Evolutionary conservation across 2,888 invertebrate species (phyloP), one percentile per base, ranked within the genome.

Genomic region (Silvanus unidentatus): DNA sequence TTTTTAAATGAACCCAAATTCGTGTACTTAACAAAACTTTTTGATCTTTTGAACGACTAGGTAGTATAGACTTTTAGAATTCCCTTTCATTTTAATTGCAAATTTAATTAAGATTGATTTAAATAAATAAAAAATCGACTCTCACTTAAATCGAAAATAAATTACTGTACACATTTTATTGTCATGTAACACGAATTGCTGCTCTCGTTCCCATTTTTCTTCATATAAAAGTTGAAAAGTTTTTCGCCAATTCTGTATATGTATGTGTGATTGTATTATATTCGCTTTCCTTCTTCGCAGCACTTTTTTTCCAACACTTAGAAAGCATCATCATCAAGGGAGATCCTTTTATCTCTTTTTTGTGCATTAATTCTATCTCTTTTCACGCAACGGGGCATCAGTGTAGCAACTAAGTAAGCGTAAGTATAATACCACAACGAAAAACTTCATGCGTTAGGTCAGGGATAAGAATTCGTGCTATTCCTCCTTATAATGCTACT

Each of bases 381-480:
- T 48, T 57, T 52, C 54, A 53, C 50, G 53, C 55, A 54, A 48
- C 51, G 45, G 41, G 47, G 44, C 40, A 48, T 46, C 40, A 27
- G 43, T 35, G 13, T 34, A 22, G 22, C 22, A 22, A 22, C 22
- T 22, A 22, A 22, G 22, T 22, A 22, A 22, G 22, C 22, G 22
- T 22, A 22, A 22, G 22, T 22, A 22, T 34, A 27, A 36, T 15
- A 35, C 40, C 57, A 39, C 58, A 63, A 63, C 55, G 57, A 60
- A 59, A 60, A 61, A 60, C 56, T 58, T 48, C 47, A 55, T 48
- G 60, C 55, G 54, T 61, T 60, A 54, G 62, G 61, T 61, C 61
- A 58, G 57, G 59, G 58, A 56, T 55, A 53, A 56, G 57, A 58
- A 57, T 58, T 54, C 54, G 49, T 55, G 54, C 53, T 53, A 53